Percentiles rank a stretch among this genome's conserved stretches.
These are phyloP conservation scores for Drosophila erecta DNA, from an alignment of 1,140 invertebrate species.

Conservation along the genomic window DNA sequence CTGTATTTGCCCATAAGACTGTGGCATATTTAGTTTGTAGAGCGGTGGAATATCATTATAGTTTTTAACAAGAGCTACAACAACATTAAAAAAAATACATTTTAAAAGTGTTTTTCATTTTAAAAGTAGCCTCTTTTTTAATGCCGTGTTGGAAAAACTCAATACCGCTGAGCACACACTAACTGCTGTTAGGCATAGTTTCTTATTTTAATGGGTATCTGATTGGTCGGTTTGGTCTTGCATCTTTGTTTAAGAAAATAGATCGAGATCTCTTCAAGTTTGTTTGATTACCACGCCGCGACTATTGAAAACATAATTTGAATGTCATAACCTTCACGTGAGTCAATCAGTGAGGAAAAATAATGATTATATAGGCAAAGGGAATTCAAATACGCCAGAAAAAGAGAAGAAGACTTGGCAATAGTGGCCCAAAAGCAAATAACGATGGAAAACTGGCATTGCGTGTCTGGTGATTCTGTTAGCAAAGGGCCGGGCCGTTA, in stretches of 20 bases:
- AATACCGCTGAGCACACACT: neutral
- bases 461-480: conserved; percentile 28
- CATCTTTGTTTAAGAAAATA: neutral
- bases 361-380: conserved; percentile 31
- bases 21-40: neutral
- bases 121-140: neutral
- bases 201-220: neutral
- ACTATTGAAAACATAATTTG: conserved; percentile 81
- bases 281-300: conserved; percentile 41
- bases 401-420: neutral
- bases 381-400: conserved; percentile 9
- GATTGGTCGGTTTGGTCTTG: neutral
- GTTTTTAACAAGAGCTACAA: no score
- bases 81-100: no score
- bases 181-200: neutral
- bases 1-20: conserved; percentile 1
- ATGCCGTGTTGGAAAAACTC: no score
- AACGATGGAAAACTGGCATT: conserved; percentile 29
- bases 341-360: conserved; percentile 56
- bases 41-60: neutral
- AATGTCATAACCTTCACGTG: conserved; percentile 76
- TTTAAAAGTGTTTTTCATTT: no score
- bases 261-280: conserved; percentile 49
- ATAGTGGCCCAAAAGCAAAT: conserved; percentile 1
- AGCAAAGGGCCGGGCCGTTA: conserved; percentile 2